phyloP scores from a whole-genome alignment of 2,113 vertebrate species.

The Protomyctophum bolini region DNA sequence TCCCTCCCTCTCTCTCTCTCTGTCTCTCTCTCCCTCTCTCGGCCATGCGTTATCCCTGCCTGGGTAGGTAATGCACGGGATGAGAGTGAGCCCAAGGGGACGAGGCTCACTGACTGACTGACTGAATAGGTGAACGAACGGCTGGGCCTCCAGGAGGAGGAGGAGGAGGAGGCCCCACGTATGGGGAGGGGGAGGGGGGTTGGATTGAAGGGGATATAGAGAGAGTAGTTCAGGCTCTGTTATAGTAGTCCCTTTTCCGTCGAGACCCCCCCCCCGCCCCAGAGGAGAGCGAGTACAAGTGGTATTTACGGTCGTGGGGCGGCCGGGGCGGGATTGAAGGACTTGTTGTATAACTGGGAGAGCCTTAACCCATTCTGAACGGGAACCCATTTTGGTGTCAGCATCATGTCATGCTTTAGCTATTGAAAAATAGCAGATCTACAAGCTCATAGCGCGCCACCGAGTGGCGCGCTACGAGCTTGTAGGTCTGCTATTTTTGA shows the following conservation, averaged over 20 bases:
- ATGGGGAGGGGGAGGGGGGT: conserved; percentile 29
- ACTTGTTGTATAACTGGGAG: conserved; percentile 38
- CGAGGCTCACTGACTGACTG: conserved; percentile 4
- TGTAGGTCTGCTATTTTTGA: no score
- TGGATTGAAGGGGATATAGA: not conserved
- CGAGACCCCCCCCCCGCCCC: no score
- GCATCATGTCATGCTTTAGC: no score
- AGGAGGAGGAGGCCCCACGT: conserved; percentile 48
- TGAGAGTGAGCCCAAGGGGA: conserved; percentile 31
- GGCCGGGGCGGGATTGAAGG: conserved; percentile 51
- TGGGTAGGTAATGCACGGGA: conserved; percentile 38
- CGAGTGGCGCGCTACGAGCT: no score
- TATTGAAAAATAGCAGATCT: no score
- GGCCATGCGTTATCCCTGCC: conserved; percentile 37
- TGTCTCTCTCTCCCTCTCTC: no score
- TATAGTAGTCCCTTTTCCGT: conserved; percentile 15
- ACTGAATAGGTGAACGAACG: conserved; percentile 20
- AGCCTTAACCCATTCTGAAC: no score
- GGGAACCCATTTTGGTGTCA: no score
- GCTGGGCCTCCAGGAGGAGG: no score
- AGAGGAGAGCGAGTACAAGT: conserved; percentile 54
- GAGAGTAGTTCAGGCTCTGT: not conserved
- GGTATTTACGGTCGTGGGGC: conserved; percentile 70
- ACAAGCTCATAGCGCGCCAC: no score
- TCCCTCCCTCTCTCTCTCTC: conserved; percentile 15